phyloP scores from a whole-genome alignment of 2,888 invertebrate genomes.

The Lathronympha strigana region DNA sequence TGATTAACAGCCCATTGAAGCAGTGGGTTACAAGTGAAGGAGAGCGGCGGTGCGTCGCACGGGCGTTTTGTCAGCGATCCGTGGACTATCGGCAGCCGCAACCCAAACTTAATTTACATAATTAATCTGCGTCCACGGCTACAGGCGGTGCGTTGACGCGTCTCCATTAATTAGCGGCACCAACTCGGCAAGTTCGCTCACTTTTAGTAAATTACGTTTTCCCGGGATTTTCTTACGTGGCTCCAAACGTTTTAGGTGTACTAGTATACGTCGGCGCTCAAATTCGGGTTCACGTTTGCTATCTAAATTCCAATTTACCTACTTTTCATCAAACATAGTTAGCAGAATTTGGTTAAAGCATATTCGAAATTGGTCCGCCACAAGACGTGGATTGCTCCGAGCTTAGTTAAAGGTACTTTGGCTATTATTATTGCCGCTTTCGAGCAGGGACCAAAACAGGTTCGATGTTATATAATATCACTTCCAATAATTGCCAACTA shows the following conservation, averaged over 20 bases:
- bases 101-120: slow-evolving; percentile 69
- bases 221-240: slow-evolving; percentile 30
- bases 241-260: slow-evolving; percentile 32
- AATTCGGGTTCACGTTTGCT: background rate
- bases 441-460: background rate
- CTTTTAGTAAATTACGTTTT: slow-evolving; percentile 44
- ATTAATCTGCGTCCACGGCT: slow-evolving; percentile 65
- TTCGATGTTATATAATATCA: background rate
- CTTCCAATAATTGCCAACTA: too few relatives aligned
- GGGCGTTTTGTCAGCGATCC: slow-evolving; percentile 60
- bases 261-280: background rate
- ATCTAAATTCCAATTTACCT: background rate
- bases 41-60: slow-evolving; percentile 49
- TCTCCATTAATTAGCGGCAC: slow-evolving; percentile 60
- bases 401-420: background rate
- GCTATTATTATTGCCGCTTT: background rate
- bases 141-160: slow-evolving; percentile 56
- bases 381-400: background rate
- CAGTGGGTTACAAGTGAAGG: slow-evolving; percentile 53
- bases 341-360: background rate
- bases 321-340: background rate
- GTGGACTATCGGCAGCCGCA: slow-evolving; percentile 64
- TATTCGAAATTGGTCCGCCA: background rate
- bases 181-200: slow-evolving; percentile 49
- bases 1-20: slow-evolving; percentile 58